Evolutionary conservation across 2,113 vertebrate species (phyloP), one percentile per base, ranked within the genome.

Genomic region (Crotophaga sulcirostris): DNA sequence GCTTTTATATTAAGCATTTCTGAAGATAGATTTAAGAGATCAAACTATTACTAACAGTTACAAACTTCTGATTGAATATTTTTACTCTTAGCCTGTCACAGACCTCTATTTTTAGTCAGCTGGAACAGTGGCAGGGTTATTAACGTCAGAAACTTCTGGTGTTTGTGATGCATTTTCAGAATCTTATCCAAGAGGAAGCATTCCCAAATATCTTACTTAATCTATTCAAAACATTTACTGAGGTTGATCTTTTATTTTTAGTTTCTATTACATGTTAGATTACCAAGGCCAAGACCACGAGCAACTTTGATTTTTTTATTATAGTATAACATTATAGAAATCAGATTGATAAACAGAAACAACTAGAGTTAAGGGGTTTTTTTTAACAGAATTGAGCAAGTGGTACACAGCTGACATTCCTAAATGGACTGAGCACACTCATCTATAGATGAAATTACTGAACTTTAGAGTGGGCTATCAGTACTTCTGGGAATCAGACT

Each of bases 41-140:
- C 45, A 55, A 89, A 81, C 63, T 25, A 28, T 74, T 83, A 95
- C 85, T 77, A 92, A 91, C 6, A 77, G 59, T 67, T 70, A 66
- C 47, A 92, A 95, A 93, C 55, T 80, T 94, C 72, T 14, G 4
- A 56, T 18, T 56, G 63, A 84, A 42, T 70, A 44, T 90, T 93
- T 96, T 92, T 84, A 45, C 75, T 87, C 83, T 80, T 70, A 81
- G 72, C 23, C 67, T 74, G 75, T 38, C 60, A 86, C 60, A 81
- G 52, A 74, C 8, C 8, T 70, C 76, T 90, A 78, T 90, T 92
- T 97, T 95, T 64, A 92, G 82, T 45, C 70, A 80, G 51, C 45
- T 88, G 79, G 23, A 93, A 42, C 25, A 81, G 51, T 36, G 47
- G 24, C 64, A 84, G 75, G 10, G 36, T 91, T 90, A 44, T 76